Conservation (phyloP, 2,888 invertebrate species). For the Drosophila helvetica region DNA sequence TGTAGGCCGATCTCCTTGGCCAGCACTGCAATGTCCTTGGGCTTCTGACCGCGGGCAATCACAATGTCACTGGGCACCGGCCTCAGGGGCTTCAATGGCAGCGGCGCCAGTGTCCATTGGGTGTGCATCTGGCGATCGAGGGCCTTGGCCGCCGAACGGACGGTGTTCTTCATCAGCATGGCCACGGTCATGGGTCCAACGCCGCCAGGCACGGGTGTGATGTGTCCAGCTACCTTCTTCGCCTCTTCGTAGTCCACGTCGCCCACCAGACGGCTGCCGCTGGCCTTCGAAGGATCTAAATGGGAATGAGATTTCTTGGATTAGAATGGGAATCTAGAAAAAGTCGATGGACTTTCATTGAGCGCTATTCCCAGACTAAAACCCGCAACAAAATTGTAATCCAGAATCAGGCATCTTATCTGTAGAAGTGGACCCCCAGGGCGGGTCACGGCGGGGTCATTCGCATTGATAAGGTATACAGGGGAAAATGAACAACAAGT, state of each 20-base stretch:
- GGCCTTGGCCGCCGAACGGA: constrained; percentile 90
- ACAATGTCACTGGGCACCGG: constrained; percentile 97
- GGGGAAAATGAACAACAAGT: constrained; percentile 22
- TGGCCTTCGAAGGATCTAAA: constrained; percentile 90
- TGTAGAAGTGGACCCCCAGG: neutral
- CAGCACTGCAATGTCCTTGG: constrained; percentile 91
- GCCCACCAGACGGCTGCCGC: constrained; percentile 93
- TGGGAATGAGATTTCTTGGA: neutral
- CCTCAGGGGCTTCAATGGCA: constrained; percentile 86
- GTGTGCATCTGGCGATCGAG: constrained; percentile 85
- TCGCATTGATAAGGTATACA: constrained; percentile 23
- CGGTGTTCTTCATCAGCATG: constrained; percentile 98
- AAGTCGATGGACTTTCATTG: neutral
- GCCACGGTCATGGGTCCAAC: constrained; percentile 99
- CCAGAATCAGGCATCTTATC: constrained; percentile 34
- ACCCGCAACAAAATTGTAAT: constrained; percentile 6
- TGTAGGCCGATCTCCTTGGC: constrained; percentile 93
- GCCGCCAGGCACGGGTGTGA: constrained; percentile 98
- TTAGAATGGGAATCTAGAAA: neutral
- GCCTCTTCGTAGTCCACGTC: constrained; percentile 96
- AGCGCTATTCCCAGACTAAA: neutral
- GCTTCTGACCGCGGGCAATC: constrained; percentile 94
- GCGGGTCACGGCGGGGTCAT: constrained; percentile 25
- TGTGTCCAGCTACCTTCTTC: constrained; percentile 90
- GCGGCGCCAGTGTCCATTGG: constrained; percentile 89